These are phyloP conservation scores for Schizopygopsis malacanthus DNA, from an alignment of 2,797 vertebrate species.

Conservation along the genomic window DNA sequence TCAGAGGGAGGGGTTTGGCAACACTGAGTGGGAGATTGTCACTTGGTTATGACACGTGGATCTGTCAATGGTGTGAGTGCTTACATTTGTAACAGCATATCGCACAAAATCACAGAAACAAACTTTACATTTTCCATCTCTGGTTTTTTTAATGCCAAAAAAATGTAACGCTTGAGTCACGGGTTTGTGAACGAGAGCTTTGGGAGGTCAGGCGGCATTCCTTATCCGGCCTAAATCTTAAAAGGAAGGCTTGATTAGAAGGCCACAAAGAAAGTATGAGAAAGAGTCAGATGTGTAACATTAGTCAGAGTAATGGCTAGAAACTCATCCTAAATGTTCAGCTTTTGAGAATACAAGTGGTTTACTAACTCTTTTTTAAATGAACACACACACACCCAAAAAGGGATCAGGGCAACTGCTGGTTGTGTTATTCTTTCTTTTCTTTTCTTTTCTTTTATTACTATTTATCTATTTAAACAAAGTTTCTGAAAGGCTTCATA, in stretches of 20 bases:
- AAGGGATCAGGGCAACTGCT: neutral
- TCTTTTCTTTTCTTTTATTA: neutral
- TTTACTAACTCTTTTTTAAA: neutral
- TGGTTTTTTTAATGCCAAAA: constrained; percentile 14
- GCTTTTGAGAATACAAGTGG: neutral
- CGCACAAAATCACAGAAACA: neutral
- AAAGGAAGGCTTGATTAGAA: constrained; percentile 65
- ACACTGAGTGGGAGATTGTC: too few relatives aligned
- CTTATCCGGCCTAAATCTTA: constrained; percentile 70
- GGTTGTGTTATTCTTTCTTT: neutral
- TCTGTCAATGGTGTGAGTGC: neutral
- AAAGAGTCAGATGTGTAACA: neutral
- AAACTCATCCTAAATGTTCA: neutral
- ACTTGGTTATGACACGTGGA: too few relatives aligned
- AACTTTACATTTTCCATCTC: neutral
- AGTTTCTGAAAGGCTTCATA: neutral
- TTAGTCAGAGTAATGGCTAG: neutral
- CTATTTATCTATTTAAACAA: neutral
- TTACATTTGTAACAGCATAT: neutral
- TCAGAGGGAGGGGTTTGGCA: too few relatives aligned
- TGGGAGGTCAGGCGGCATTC: constrained; percentile 70
- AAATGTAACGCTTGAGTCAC: constrained; percentile 70
- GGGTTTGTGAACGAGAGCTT: constrained; percentile 69
- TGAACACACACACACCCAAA: neutral
- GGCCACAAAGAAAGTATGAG: constrained; percentile 46